Base-by-base conservation (phyloP, 2,797 vertebrate genomes). In the Clarias laeviceps region DNA sequence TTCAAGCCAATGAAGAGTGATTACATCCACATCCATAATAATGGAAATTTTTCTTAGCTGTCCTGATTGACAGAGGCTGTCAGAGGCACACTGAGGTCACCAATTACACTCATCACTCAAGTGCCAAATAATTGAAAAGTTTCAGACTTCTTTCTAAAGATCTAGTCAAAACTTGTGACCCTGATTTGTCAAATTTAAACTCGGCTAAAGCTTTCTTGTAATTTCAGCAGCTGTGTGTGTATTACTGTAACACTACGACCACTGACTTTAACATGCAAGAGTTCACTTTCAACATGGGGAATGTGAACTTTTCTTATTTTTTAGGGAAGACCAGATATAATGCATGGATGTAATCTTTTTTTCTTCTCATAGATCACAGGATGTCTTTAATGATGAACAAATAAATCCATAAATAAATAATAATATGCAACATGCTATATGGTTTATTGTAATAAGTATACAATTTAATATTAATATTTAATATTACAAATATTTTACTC, bases 1-100 rank as follows among this genome's bases (percentile, higher is more conserved):
- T 87, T 82, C 74, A 66, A 72, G 59, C 73, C 79, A 88, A 86
- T 84, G 85, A 86, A 80, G 84, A 84, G 85, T 87, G 88, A 88
- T 89, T 87, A 86, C 84, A 80, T 86, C 34, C 87, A 81, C 84
- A 80, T 86, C 27, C 87, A 82, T 82, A 74, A 82, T 85, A 88
- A 89, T 85, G 85, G 70, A 76, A 54, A 87, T 79, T 76, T 83
- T 77, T 66, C 29, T 65, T 83, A 88, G 87, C 84, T 85, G 40
- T 79, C 82, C 88, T 87, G 86, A 88, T 84, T 87, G 85, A 73
- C 83, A 82, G 40, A 22, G 78, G 72, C 78, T 83, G 74, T 78
- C 79, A 62, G 74, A 82, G 82, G 81, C 87, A 82, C 85, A 83
- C 64, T 32, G 84, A 83, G 87, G 85, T 89, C 83, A 88, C 70